Base-by-base conservation (phyloP, 2,888 invertebrate species). In the Therioaphis trifolii region DNA sequence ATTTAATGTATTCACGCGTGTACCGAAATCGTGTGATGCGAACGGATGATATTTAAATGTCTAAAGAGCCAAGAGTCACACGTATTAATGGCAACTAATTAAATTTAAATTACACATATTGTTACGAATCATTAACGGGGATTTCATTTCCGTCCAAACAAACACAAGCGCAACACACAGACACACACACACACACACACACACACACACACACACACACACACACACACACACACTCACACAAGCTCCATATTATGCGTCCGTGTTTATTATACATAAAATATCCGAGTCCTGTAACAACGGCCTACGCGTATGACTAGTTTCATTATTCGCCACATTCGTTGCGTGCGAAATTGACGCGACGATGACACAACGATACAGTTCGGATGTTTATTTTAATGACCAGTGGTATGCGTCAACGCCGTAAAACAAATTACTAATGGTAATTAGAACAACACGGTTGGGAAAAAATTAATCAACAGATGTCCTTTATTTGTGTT, bases 61-160 rank as follows among this genome's bases (percentile, higher is more conserved):
- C 21, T 15, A 74, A 40, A n/a, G 15, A 55, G 74, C 35, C 35
- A 24, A n/a, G 72, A 72, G 9, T 15, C 9, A 27, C 52, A 14
- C n/a, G n/a, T 35, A 55, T 55, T 24, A 27, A 29, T 29, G 49
- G n/a, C 9, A n/a, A 43, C 27, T 58, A 75, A 75, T 75, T 40
- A 58, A 24, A 43, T 75, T 58, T 43, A 58, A 75, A 75, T 58
- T 75, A 58, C 24, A 58, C 24, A 75, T 43, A 58, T n/a, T 43
- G 43, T 75, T 75, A 43, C 24, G 75, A 58, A 75, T 58, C 75
- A 75, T 75, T 75, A 75, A 75, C 75, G 43, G 12, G 58, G 40
- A 75, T 75, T 75, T 58, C 75, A 43, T 75, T 58, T 75, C 75
- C 75, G 52, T 43, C 40, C 18, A 18, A n/a, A n/a, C n/a, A n/a